Conservation (phyloP, 2,888 invertebrate genomes). For the Atrina japonica region DNA sequence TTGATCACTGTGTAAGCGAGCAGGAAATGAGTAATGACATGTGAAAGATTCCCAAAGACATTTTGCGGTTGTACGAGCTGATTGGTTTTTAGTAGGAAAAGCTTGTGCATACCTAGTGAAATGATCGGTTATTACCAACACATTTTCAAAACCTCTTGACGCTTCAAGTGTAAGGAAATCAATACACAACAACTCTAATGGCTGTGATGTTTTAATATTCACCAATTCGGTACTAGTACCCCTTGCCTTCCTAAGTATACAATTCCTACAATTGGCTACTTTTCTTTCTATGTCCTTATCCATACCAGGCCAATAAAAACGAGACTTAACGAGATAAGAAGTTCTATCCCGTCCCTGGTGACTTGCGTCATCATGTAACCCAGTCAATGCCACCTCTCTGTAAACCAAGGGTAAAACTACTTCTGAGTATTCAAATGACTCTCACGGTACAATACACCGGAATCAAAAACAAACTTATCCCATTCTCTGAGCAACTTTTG, state of each 20-base stretch:
- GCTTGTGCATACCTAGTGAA: slow-evolving; percentile 30
- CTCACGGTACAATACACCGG: slow-evolving; percentile 27
- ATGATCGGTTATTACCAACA: slow-evolving; percentile 32
- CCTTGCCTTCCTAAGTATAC: neutral
- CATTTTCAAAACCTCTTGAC: slow-evolving; percentile 8
- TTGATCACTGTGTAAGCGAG: slow-evolving; percentile 34
- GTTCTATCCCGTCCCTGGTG: slow-evolving; percentile 37
- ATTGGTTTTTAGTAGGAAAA: slow-evolving; percentile 32
- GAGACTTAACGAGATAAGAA: neutral
- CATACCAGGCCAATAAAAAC: slow-evolving; percentile 31
- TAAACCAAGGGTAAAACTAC: slow-evolving; percentile 26
- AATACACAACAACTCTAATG: slow-evolving; percentile 22
- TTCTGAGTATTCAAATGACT: slow-evolving; percentile 7
- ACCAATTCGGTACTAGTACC: slow-evolving; percentile 1
- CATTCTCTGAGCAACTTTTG: too few relatives aligned
- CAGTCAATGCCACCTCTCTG: neutral
- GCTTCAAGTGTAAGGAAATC: slow-evolving; percentile 13
- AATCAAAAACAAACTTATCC: too few relatives aligned
- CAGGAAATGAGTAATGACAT: slow-evolving; percentile 27
- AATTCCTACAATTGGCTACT: slow-evolving; percentile 7
- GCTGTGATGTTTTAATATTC: slow-evolving; percentile 10
- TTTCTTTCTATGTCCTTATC: slow-evolving; percentile 8
- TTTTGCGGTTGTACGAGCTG: slow-evolving; percentile 31
- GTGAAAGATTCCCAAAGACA: slow-evolving; percentile 25
- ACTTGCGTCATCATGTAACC: slow-evolving; percentile 34